A percentile compares a stretch with the other conserved stretches of the same genome.
Conservation (phyloP, 2,113 vertebrate species). For the Lepus timidus region DNA sequence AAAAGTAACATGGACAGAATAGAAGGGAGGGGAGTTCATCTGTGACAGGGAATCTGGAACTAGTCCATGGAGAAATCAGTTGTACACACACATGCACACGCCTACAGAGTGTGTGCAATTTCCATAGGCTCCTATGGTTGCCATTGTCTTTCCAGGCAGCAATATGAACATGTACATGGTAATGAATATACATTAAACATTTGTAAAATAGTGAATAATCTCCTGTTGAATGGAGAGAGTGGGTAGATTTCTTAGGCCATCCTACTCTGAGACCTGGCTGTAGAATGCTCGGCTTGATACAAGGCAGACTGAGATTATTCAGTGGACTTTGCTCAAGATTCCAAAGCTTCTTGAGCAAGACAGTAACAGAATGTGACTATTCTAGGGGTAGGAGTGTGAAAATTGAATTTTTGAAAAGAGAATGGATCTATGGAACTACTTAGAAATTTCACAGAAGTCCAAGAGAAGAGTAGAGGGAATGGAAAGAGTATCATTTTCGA, state of each 20-base stretch:
- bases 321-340: not conserved
- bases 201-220: not conserved
- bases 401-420: not conserved
- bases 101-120: not conserved
- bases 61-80: not conserved
- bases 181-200: not conserved
- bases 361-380: not conserved
- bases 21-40: not conserved
- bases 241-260: not conserved
- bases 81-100: no score
- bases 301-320: not conserved
- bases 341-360: not conserved
- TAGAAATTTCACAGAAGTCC: not conserved
- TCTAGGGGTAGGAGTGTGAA: not conserved
- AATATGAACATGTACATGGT: not conserved
- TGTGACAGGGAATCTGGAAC: conserved; percentile 24
- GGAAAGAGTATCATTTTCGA: not conserved
- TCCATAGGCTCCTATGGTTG: not conserved
- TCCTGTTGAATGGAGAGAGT: not conserved
- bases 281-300: not conserved
- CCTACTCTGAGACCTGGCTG: not conserved
- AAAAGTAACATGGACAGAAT: not conserved
- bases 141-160: not conserved
- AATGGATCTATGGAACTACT: not conserved
- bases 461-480: not conserved